These are phyloP conservation scores for Jacana jacana DNA, from an alignment of 2,113 vertebrate species.

Conservation along the genomic window DNA sequence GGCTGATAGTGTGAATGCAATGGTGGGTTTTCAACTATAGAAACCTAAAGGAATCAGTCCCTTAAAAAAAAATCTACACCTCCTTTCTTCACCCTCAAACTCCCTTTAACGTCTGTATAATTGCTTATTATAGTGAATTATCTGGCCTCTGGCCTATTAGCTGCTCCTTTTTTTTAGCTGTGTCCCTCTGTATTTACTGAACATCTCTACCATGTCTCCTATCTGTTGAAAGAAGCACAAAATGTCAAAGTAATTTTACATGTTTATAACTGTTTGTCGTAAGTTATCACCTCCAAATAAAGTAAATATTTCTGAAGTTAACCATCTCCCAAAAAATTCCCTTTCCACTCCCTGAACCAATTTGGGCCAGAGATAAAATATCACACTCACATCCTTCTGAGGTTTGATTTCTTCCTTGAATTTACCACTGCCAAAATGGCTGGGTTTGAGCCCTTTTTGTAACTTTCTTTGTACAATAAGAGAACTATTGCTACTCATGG, in stretches of 20 bases:
- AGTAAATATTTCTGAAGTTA: not conserved
- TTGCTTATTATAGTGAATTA: not conserved
- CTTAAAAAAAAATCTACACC: not conserved
- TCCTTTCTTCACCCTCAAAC: not conserved
- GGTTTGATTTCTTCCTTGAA: not conserved
- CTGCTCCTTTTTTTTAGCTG: not conserved
- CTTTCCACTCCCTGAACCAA: not conserved
- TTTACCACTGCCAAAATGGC: not conserved
- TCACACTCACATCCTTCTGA: not conserved
- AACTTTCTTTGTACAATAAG: not conserved
- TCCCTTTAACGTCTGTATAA: not conserved
- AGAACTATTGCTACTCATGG: not conserved
- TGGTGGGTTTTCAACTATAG: not conserved
- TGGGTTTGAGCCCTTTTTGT: not conserved
- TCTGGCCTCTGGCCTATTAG: not conserved
- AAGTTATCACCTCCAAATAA: not conserved
- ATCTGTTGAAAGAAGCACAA: not conserved
- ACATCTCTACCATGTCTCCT: not conserved
- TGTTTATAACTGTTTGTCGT: not conserved
- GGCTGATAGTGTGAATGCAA: not conserved
- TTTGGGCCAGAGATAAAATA: not conserved
- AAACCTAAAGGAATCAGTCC: not conserved
- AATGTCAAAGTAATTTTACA: not conserved
- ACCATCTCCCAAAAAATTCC: not conserved
- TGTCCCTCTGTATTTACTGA: not conserved